Conservation (phyloP, 2,888 invertebrate species). For the Lithosia quadra region DNA sequence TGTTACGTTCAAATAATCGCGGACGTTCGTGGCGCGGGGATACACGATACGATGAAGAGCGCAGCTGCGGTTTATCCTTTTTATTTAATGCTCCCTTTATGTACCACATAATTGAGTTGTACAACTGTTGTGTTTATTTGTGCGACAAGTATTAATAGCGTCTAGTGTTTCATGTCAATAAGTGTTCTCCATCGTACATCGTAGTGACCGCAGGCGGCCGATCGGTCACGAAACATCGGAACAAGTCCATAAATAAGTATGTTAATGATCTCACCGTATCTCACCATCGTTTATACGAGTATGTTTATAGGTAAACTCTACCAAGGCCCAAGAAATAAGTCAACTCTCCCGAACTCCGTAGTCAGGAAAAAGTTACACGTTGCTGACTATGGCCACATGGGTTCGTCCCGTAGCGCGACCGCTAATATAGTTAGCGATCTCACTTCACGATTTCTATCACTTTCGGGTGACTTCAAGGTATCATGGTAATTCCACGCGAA, state of each 20-base stretch:
- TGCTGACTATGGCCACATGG: too few relatives aligned
- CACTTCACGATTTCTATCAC: too few relatives aligned
- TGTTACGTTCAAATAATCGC: background rate
- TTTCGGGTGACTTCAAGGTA: too few relatives aligned
- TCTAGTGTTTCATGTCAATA: background rate
- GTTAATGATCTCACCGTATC: too few relatives aligned
- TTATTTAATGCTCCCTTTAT: background rate
- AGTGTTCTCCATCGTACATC: background rate
- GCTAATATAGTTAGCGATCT: too few relatives aligned
- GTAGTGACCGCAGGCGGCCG: background rate
- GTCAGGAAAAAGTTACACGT: too few relatives aligned
- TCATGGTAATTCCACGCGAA: background rate
- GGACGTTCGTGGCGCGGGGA: background rate
- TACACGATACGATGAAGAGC: background rate
- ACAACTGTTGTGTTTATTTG: background rate
- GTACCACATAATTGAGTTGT: background rate
- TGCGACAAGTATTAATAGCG: background rate
- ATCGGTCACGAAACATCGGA: background rate
- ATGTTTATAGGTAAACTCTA: too few relatives aligned
- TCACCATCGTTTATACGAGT: too few relatives aligned
- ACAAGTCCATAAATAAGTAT: background rate
- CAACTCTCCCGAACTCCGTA: too few relatives aligned
- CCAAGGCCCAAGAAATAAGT: too few relatives aligned
- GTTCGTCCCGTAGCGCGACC: too few relatives aligned
- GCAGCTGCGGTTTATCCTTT: background rate